Conservation (phyloP, 2,888 invertebrate species). For the Dasysyrphus tricinctus region DNA sequence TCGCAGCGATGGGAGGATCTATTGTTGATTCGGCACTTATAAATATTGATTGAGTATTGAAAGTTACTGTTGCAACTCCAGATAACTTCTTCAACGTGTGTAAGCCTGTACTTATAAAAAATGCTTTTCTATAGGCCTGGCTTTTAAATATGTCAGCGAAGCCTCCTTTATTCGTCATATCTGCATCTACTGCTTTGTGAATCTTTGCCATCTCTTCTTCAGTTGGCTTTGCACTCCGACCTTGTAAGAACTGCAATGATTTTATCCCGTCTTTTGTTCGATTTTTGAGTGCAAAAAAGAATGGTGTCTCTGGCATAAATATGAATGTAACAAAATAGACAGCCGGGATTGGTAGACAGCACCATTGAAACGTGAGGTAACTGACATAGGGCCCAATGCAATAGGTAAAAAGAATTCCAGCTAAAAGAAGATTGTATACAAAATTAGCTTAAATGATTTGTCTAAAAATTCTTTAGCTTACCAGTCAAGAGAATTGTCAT, state of each 20-base stretch:
- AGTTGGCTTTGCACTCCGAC: constrained; percentile 85
- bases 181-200: constrained; percentile 84
- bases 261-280: constrained; percentile 85
- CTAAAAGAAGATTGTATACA: constrained; percentile 72
- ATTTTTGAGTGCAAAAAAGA: constrained; percentile 87
- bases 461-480: constrained; percentile 53
- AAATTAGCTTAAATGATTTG: neutral
- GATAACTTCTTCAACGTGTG: constrained; percentile 93
- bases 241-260: constrained; percentile 88
- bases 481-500: constrained; percentile 89
- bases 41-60: constrained; percentile 91
- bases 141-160: constrained; percentile 86
- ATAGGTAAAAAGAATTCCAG: constrained; percentile 89
- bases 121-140: constrained; percentile 89
- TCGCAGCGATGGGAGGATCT: constrained; percentile 87
- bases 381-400: constrained; percentile 88
- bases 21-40: constrained; percentile 86
- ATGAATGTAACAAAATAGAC: constrained; percentile 84
- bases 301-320: constrained; percentile 93
- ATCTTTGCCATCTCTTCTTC: constrained; percentile 87
- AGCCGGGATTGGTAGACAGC: constrained; percentile 87
- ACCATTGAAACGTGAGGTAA: constrained; percentile 87
- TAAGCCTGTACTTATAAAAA: constrained; percentile 89
- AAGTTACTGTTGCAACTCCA: constrained; percentile 92
- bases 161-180: constrained; percentile 82